Evolutionary conservation across 2,113 vertebrate species (phyloP).

Genomic region (Numenius arquata): DNA sequence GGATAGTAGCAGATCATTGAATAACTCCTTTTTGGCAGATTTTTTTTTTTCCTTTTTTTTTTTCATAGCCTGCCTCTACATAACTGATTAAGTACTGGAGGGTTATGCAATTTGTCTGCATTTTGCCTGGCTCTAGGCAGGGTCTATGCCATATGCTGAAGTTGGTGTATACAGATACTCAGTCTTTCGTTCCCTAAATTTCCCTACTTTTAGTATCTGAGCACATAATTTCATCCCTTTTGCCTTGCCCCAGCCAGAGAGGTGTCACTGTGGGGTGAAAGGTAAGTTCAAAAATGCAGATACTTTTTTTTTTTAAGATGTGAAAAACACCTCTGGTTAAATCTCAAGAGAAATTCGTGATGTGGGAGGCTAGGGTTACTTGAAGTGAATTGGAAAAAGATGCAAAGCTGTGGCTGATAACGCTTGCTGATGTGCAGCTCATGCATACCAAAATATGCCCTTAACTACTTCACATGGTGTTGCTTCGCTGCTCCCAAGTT

Average conservation of each 20-base stretch:
- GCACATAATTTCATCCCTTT: neutral
- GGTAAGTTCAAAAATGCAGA: neutral
- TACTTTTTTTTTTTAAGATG: neutral
- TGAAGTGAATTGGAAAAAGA: neutral
- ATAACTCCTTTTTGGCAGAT: neutral
- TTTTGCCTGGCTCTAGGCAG: neutral
- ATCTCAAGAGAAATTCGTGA: neutral
- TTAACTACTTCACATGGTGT: neutral
- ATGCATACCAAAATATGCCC: neutral
- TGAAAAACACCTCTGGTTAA: neutral
- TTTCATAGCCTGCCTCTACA: neutral
- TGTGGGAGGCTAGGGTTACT: neutral
- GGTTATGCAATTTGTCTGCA: neutral
- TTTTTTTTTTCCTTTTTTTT: neutral
- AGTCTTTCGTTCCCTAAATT: neutral
- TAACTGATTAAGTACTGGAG: neutral
- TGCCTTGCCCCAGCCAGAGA: neutral
- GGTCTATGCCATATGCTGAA: neutral
- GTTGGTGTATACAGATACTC: neutral
- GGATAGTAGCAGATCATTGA: neutral
- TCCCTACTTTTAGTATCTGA: fast-evolving
- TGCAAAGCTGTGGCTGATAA: neutral
- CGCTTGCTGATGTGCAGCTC: neutral
- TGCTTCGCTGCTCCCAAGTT: neutral
- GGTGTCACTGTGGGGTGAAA: neutral